Evolutionary conservation across 2,888 invertebrate genomes (phyloP).

Genomic region (Galerucella pusilla): DNA sequence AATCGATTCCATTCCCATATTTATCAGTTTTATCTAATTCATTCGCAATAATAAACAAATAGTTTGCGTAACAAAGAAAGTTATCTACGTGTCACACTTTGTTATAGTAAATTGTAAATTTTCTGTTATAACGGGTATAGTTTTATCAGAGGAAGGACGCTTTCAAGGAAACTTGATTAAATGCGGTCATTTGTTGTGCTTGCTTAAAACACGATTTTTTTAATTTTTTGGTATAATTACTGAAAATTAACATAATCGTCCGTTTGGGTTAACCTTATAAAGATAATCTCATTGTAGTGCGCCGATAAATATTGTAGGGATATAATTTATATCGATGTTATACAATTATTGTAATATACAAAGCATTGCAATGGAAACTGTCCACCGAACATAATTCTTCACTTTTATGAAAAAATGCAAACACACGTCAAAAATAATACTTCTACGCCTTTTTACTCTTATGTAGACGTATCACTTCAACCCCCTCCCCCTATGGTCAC

Average conservation of each 20-base stretch:
- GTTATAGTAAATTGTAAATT: conserved; percentile 22
- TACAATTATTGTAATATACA: too few species aligned
- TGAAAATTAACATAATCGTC: conserved; percentile 28
- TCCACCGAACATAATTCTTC: too few species aligned
- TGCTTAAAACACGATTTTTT: conserved; percentile 27
- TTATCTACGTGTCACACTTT: conserved; percentile 19
- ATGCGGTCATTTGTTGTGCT: conserved; percentile 29
- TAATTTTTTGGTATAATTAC: conserved; percentile 31
- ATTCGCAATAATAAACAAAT: conserved; percentile 26
- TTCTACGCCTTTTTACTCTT: too few species aligned
- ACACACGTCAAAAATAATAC: too few species aligned
- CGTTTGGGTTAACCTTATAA: conserved; percentile 15
- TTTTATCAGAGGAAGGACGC: conserved; percentile 29
- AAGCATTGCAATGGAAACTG: too few species aligned
- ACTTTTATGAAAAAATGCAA: too few species aligned
- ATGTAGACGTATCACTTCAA: too few species aligned
- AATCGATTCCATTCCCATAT: conserved; percentile 15
- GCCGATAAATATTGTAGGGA: neutral
- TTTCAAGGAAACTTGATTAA: conserved; percentile 33
- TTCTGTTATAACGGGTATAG: conserved; percentile 27
- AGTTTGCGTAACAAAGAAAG: conserved; percentile 34
- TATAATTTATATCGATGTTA: neutral
- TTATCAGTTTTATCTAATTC: conserved; percentile 30
- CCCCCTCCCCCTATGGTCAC: too few species aligned
- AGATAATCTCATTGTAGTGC: conserved; percentile 15